Evolutionary conservation across 2,797 vertebrate genomes (phyloP).

Genomic region (Xyrichtys novacula): DNA sequence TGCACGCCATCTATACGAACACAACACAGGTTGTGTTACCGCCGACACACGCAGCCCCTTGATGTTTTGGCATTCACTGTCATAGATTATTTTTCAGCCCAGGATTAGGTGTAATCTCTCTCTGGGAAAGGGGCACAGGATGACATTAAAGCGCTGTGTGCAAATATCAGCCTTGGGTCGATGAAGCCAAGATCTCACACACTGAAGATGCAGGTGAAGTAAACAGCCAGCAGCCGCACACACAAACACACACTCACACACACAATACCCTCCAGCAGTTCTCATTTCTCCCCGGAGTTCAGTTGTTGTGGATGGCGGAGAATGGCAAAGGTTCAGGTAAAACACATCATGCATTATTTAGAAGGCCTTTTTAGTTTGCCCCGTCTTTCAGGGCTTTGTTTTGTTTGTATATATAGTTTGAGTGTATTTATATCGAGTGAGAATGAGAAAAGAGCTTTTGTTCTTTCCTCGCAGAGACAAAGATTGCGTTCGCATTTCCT

Average conservation of each 20-base stretch:
- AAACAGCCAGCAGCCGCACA: conserved; percentile 27
- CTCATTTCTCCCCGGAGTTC: conserved; percentile 17
- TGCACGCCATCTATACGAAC: no score
- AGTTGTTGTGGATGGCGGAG: conserved; percentile 45
- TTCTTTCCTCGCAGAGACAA: conserved; percentile 57
- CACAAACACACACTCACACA: not conserved
- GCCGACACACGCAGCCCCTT: conserved; percentile 18
- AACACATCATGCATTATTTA: conserved; percentile 63
- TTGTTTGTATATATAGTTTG: conserved; percentile 18
- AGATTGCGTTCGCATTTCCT: conserved; percentile 47
- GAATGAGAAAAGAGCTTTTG: conserved; percentile 42
- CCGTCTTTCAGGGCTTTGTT: conserved; percentile 44
- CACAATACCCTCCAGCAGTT: conserved; percentile 14
- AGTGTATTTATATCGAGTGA: conserved; percentile 31
- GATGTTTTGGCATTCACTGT: conserved; percentile 51
- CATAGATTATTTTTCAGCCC: conserved; percentile 44
- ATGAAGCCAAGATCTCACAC: conserved; percentile 20
- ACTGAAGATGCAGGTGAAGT: conserved; percentile 20
- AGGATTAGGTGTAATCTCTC: conserved; percentile 59
- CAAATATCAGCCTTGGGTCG: conserved; percentile 39
- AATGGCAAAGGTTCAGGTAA: conserved; percentile 42
- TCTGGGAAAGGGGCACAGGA: conserved; percentile 39
- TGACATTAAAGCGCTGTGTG: conserved; percentile 49
- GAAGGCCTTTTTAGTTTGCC: conserved; percentile 44
- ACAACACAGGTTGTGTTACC: not conserved